Evolutionary conservation across 2,113 vertebrate genomes (phyloP).

Genomic region (Archilochus colubris): DNA sequence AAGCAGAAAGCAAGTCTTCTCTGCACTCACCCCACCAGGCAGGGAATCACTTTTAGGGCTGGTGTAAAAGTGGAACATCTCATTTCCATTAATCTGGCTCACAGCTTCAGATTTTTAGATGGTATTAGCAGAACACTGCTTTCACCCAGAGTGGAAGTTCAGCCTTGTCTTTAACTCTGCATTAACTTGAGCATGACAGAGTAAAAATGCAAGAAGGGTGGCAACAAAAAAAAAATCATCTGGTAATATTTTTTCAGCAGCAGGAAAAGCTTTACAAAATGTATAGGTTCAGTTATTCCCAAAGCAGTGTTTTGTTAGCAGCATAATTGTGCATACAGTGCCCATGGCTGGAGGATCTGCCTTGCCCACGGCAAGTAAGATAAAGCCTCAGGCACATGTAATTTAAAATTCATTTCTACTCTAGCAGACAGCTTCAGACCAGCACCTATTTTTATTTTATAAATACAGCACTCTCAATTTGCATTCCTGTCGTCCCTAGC

Average conservation of each 20-base stretch:
- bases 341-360: conserved; percentile 47
- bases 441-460: conserved; percentile 67
- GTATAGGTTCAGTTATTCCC: conserved; percentile 58
- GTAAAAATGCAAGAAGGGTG: not conserved
- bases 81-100: conserved; percentile 61
- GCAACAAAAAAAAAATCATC: not conserved
- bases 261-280: conserved; percentile 50
- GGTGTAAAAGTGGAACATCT: conserved; percentile 40
- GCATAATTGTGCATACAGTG: conserved; percentile 42
- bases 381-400: conserved; percentile 61
- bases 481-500: conserved; percentile 41
- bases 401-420: conserved; percentile 73
- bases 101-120: conserved; percentile 44
- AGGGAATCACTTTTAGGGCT: conserved; percentile 14
- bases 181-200: conserved; percentile 44
- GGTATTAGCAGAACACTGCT: conserved; percentile 30
- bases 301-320: conserved; percentile 52
- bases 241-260: conserved; percentile 18
- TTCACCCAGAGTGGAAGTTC: conserved; percentile 40
- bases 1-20: conserved; percentile 14
- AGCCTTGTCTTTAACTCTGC: conserved; percentile 19
- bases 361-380: conserved; percentile 70
- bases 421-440: conserved; percentile 47
- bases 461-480: conserved; percentile 50
- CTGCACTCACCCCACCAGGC: not conserved